These are phyloP conservation scores for Crioceris asparagi DNA, from an alignment of 2,888 invertebrate genomes.

Conservation along the genomic window DNA sequence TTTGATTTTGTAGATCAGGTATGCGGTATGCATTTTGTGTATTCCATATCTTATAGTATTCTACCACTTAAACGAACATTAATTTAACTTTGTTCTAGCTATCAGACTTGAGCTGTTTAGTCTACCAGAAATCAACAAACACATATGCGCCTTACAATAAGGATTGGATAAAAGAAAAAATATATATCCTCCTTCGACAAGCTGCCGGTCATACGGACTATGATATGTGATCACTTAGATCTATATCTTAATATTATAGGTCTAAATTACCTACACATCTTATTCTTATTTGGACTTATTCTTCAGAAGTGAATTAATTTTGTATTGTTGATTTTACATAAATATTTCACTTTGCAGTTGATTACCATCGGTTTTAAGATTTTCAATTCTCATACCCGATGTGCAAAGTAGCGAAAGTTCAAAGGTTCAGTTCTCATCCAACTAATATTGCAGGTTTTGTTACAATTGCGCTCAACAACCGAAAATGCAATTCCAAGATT, in stretches of 20 bases:
- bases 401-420: too few relatives aligned
- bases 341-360: too few relatives aligned
- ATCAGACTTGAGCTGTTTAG: constrained; percentile 89
- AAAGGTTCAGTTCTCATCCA: too few relatives aligned
- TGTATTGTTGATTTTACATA: too few relatives aligned
- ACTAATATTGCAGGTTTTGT: too few relatives aligned
- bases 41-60: background rate
- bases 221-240: background rate
- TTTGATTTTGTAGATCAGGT: constrained; percentile 96
- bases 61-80: background rate
- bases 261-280: background rate
- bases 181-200: constrained; percentile 87
- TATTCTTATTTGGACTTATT: too few relatives aligned
- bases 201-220: constrained; percentile 53
- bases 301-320: too few relatives aligned
- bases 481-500: too few relatives aligned
- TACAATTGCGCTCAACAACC: too few relatives aligned
- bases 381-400: too few relatives aligned
- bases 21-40: constrained; percentile 14
- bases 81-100: constrained; percentile 40
- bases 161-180: constrained; percentile 99
- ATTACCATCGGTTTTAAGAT: too few relatives aligned
- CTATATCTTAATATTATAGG: background rate
- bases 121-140: constrained; percentile 90
- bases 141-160: constrained; percentile 98